Conservation (phyloP, 2,888 invertebrate species). For the Norana najaformis region DNA sequence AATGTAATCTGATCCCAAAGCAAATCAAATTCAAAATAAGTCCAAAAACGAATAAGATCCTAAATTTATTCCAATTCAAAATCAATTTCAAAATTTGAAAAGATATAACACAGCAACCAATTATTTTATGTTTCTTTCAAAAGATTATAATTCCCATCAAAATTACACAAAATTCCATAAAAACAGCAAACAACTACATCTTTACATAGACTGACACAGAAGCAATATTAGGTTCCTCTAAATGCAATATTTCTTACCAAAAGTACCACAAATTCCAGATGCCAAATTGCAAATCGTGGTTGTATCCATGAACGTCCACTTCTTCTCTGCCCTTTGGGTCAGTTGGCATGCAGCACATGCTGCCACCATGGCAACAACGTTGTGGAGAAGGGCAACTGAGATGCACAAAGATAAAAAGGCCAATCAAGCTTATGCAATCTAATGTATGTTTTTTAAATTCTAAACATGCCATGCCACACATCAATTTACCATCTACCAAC, state of each 20-base stretch:
- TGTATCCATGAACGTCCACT: background rate
- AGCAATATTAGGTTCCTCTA: background rate
- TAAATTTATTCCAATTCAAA: too few relatives aligned
- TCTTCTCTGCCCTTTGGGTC: background rate
- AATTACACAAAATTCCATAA: too few relatives aligned
- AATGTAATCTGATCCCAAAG: background rate
- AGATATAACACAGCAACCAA: too few relatives aligned
- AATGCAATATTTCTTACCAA: background rate
- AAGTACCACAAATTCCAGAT: slow-evolving; percentile 30
- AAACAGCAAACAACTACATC: too few relatives aligned
- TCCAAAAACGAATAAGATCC: too few relatives aligned
- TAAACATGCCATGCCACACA: background rate
- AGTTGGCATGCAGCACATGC: background rate
- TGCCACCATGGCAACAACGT: slow-evolving; percentile 22
- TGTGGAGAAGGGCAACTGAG: slow-evolving; percentile 23
- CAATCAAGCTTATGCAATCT: background rate
- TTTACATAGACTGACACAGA: background rate
- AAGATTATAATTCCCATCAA: too few relatives aligned
- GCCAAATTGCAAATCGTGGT: slow-evolving; percentile 10
- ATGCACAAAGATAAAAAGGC: background rate
- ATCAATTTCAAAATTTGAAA: too few relatives aligned
- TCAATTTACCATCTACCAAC: too few relatives aligned
- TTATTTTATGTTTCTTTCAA: too few relatives aligned
- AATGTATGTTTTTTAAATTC: background rate
- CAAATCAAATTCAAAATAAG: too few relatives aligned